Percentiles rank a stretch among this genome's conserved stretches.
phyloP scores from a whole-genome alignment of 2,113 vertebrate genomes.

The Marcusenius ussheri region DNA sequence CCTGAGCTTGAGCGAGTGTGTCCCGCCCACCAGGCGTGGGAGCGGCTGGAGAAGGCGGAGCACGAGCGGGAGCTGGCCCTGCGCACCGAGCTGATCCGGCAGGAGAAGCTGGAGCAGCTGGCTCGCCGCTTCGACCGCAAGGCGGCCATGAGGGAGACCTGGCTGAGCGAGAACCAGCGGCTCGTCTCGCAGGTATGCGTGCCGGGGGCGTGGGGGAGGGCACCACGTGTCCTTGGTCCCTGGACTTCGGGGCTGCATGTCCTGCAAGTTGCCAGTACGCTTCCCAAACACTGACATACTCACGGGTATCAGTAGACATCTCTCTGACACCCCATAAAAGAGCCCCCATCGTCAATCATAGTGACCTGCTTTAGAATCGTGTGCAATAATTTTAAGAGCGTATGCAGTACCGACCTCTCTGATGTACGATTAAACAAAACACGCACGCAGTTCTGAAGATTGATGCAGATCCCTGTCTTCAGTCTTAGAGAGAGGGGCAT shows the following conservation, averaged over 20 bases:
- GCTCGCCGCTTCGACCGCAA: conserved; percentile 92
- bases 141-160: conserved; percentile 96
- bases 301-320: not conserved
- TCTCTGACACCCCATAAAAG: not conserved
- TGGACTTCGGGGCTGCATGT: not conserved
- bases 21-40: conserved; percentile 72
- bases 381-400: not conserved
- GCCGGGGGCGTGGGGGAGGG: not conserved
- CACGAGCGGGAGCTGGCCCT: conserved; percentile 93
- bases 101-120: conserved; percentile 97
- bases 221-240: not conserved
- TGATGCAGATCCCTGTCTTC: not conserved
- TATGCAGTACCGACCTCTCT: not conserved
- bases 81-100: conserved; percentile 89
- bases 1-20: not conserved
- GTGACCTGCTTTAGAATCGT: not conserved
- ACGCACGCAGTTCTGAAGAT: not conserved
- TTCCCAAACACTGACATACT: not conserved
- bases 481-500: not conserved
- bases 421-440: not conserved
- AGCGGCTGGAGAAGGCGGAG: conserved; percentile 96
- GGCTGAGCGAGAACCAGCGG: conserved; percentile 94
- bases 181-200: conserved; percentile 84
- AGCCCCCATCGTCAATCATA: too few relatives aligned
- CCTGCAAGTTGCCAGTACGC: not conserved